Conservation (phyloP, 2,113 vertebrate genomes). For the Megaceryle torquata region DNA sequence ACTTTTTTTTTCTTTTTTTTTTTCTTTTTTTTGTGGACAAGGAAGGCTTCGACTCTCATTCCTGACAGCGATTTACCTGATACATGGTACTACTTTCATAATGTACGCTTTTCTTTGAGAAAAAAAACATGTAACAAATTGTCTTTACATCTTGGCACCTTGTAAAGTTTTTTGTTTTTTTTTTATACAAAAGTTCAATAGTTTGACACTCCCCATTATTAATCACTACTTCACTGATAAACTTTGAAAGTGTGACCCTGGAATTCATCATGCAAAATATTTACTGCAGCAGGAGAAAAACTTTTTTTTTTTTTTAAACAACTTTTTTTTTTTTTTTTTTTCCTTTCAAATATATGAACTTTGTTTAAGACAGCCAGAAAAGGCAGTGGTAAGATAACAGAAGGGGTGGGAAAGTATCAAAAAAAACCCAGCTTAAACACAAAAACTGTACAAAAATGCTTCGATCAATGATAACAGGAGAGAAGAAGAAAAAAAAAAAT, state of each 20-base stretch:
- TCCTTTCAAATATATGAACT: constrained; percentile 79
- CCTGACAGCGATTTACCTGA: constrained; percentile 77
- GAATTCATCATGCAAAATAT: constrained; percentile 91
- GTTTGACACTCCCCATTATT: constrained; percentile 88
- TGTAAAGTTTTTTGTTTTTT: constrained; percentile 84
- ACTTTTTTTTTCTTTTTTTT: constrained; percentile 18
- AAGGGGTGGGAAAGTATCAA: constrained; percentile 84
- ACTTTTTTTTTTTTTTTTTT: constrained; percentile 69
- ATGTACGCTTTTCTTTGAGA: constrained; percentile 76
- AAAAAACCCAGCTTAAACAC: constrained; percentile 75
- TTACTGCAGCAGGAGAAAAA: constrained; percentile 85
- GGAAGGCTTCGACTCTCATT: constrained; percentile 71
- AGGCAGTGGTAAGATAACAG: constrained; percentile 86
- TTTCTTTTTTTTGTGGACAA: constrained; percentile 53
- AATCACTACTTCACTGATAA: constrained; percentile 88
- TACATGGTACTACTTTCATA: constrained; percentile 76
- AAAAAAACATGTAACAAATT: constrained; percentile 86
- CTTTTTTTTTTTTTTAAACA: constrained; percentile 67
- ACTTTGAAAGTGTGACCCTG: constrained; percentile 85
- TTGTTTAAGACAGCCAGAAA: constrained; percentile 82
- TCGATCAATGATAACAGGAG: constrained; percentile 83
- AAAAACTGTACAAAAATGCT: constrained; percentile 91
- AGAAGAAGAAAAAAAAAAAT: constrained; percentile 75
- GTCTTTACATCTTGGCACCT: constrained; percentile 97
- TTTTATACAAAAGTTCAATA: constrained; percentile 92